Percentiles rank a stretch among this genome's conserved stretches.
These are phyloP conservation scores for Zhengitettix transpicula DNA, from an alignment of 2,888 invertebrate species.

Conservation along the genomic window DNA sequence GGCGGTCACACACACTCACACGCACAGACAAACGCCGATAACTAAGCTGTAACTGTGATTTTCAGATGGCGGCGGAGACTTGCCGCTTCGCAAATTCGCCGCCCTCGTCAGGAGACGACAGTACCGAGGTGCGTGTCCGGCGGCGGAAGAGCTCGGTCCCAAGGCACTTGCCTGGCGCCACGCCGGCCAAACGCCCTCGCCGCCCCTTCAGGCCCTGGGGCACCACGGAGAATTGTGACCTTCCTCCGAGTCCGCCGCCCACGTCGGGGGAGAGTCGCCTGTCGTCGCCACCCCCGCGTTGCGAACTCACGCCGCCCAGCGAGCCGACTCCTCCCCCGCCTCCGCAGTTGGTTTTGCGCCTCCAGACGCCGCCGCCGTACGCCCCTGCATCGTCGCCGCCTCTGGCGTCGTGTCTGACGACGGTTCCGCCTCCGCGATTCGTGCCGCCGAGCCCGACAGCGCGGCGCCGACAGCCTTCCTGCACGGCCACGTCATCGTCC, in stretches of 20 bases:
- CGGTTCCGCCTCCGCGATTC: background rate
- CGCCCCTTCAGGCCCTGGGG: background rate
- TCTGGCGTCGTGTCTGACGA: background rate
- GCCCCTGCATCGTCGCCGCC: background rate
- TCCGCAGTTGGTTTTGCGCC: background rate
- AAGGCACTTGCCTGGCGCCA: background rate
- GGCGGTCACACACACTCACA: too few species aligned
- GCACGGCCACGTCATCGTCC: slow-evolving; percentile 2
- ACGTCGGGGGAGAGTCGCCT: background rate
- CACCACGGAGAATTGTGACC: background rate
- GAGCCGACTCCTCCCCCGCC: slow-evolving; percentile 3
- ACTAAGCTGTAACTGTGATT: too few species aligned
- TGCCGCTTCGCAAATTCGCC: background rate
- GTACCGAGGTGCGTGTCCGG: slow-evolving; percentile 33
- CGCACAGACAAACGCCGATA: too few species aligned
- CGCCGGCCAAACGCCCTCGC: background rate
- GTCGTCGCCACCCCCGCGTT: background rate
- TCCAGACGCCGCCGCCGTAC: background rate
- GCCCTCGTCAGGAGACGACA: slow-evolving; percentile 25
- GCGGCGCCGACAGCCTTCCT: slow-evolving; percentile 7
- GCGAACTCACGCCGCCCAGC: background rate
- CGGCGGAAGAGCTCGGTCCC: slow-evolving; percentile 22
- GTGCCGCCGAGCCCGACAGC: background rate
- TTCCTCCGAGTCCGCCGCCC: background rate
- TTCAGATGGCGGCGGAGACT: too few species aligned